Base-by-base conservation (phyloP, 2,797 vertebrate species). In the Oreochromis grahami region DNA sequence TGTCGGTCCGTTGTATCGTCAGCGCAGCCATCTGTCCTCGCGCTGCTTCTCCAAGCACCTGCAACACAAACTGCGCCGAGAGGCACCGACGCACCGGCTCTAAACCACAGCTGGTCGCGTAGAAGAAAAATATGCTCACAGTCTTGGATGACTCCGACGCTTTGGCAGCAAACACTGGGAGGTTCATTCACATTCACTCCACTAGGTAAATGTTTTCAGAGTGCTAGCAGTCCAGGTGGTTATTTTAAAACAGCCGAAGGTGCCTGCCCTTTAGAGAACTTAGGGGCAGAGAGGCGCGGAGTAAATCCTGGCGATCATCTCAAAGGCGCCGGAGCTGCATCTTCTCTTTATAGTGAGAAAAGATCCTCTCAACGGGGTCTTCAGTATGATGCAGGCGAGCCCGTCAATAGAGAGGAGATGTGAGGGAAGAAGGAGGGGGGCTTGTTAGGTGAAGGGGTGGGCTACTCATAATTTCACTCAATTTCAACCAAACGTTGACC, bases 331-430 rank as follows among this genome's bases (percentile, higher is more conserved):
- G 81, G 91, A 93, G 94, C 94, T 87, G 95, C 95, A 94, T 96
- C 96, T 94, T 94, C 91, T 94, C 96, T 97, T 96, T 96, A 97
- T 97, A 97, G 95, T 95, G 95, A 92, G 95, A 92, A 96, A 93
- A 95, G 94, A 95, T 94, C 95, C 94, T 96, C 95, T 95, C 96
- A 83, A 95, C 95, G 96, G 96, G 93, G 96, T 96, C 95, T 96
- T 96, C 96, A 90, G 94, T 94, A 93, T 96, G 96, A 95, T 96
- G 93, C 94, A 90, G 94, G 91, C 92, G 92, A 95, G 92, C 84
- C 87, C 91, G 90, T 93, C 93, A 93, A 94, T 92, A 85, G 91
- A 92, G 90, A 80, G 92, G 86, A 89, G 87, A 91, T 63, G 88
- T 79, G 84, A 87, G 82, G 91, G 79, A 82, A 85, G 82, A 45